Base-by-base conservation (phyloP, 2,888 invertebrate genomes). In the Drosophila kambysellisi region DNA sequence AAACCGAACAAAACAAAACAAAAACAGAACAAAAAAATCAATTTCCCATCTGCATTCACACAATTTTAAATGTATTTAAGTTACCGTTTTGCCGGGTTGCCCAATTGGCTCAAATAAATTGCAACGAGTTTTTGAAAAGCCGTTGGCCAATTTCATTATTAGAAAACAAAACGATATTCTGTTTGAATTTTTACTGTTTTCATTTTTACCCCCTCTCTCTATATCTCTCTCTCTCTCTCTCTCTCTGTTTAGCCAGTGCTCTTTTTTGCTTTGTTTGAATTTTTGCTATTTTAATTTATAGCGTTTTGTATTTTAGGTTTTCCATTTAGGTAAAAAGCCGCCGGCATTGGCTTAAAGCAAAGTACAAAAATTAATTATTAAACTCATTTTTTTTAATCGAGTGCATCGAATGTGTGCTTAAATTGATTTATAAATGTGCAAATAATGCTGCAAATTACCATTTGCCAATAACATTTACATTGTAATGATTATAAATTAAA, bases 311-410 rank as follows among this genome's bases (percentile, higher is more conserved):
- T 20, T 64, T 67, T 74, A 61, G 53, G 54, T 48, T 66, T 41
- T 20, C 17, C 37, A 35, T 56, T 54, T 51, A 15, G 48, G 30
- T 33, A 62, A 57, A 60, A n/a, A 8, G 82, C 89, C 89, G 69
- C 8, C 66, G 84, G 84, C 88, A 69, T 56, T 61, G 70, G 61
- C 60, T 70, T 74, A 89, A 87, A 79, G 76, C 70, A 78, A 73
- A 88, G 61, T 75, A 67, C 73, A 73, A 76, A 89, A 83, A 88
- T 85, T 86, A 90, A 89, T 85, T 78, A 85, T 90, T 76, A 73
- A 89, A 81, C 54, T 60, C 6, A 3, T 11, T 32, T 11, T 72
- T 81, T 82, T 50, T 56, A 56, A 43, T 30, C 59, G 25, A 62
- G 65, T 69, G 62, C 46, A 69, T 69, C 58, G 33, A 67, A 69